Conservation (phyloP, 1,140 invertebrate genomes). For the Rhagoletis pomonella region DNA sequence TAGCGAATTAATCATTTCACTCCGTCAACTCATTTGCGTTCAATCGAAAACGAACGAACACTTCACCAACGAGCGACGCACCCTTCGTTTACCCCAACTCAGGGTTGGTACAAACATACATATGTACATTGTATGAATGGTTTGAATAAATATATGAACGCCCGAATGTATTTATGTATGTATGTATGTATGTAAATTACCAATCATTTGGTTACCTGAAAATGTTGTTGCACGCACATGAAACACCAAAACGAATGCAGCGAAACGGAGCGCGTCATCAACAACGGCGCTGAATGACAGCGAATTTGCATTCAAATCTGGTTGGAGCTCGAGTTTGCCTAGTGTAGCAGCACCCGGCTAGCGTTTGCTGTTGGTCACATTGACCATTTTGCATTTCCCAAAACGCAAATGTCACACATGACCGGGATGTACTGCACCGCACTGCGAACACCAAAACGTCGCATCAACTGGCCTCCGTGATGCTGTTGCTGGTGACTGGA, state of each 20-base stretch:
- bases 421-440: neutral
- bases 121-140: neutral
- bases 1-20: constrained; percentile 49
- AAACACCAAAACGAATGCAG: constrained; percentile 28
- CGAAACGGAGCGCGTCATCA: constrained; percentile 37
- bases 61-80: neutral
- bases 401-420: constrained; percentile 52
- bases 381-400: constrained; percentile 50
- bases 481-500: neutral
- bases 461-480: constrained; percentile 9
- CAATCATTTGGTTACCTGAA: constrained; percentile 51
- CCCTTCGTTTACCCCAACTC: neutral
- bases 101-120: neutral
- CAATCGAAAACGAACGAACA: constrained; percentile 42
- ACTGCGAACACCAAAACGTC: neutral
- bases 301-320: constrained; percentile 50
- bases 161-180: neutral
- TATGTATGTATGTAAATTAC: constrained; percentile 43
- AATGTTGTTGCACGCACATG: constrained; percentile 49
- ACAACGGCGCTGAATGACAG: constrained; percentile 37
- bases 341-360: neutral
- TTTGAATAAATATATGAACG: neutral
- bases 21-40: constrained; percentile 42
- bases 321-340: neutral
- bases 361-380: neutral